Base-by-base conservation (phyloP, 2,113 vertebrate species). In the Trogon melanurus region DNA sequence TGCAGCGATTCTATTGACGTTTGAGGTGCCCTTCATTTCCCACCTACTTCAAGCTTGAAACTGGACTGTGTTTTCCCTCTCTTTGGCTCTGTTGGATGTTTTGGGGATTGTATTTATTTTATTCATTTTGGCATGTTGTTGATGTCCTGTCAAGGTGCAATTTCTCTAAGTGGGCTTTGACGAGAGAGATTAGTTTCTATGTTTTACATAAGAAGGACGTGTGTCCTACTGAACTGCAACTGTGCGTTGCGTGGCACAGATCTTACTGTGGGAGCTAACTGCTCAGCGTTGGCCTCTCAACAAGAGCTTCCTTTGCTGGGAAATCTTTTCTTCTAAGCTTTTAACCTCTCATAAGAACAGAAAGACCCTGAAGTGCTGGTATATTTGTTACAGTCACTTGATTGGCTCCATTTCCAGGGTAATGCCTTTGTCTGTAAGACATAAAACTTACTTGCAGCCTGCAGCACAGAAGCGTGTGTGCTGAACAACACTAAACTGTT, bases 381-480 rank as follows among this genome's bases (percentile, higher is more conserved):
- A 1, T 50, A 6, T 75, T 88, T 82, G 11, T 17, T 44, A 15
- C 2, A 61, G 50, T 21, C 21, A 16, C 41, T 38, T 34, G 29
- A 61, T 7, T 62, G 26, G 30, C 48, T 57, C 21, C 3, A 3
- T 47, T 71, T 75, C 50, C 48, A 47, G 9, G 23, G 17, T 27
- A 10, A 6, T 25, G 21, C 27, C 51, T 67, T 41, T 60, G 16
- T 25, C 36, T 60, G 16, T 25, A 17, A 85, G 44, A 13, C 30
- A 3, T 9, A 23, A 47, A 75, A 34, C 23, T 45, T 34, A 9
- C 13, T 51, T 71, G 22, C 15, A 50, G 27, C 56, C 36, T 62
- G 26, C 0, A 2, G n/a, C 9, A 10, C 5, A 25, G 47, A 51
- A 54, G 13, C 1, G 0, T 32, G 5, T 29, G 14, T 30, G 32